phyloP scores from a whole-genome alignment of 2,113 vertebrate genomes.

The Sardina pilchardus region DNA sequence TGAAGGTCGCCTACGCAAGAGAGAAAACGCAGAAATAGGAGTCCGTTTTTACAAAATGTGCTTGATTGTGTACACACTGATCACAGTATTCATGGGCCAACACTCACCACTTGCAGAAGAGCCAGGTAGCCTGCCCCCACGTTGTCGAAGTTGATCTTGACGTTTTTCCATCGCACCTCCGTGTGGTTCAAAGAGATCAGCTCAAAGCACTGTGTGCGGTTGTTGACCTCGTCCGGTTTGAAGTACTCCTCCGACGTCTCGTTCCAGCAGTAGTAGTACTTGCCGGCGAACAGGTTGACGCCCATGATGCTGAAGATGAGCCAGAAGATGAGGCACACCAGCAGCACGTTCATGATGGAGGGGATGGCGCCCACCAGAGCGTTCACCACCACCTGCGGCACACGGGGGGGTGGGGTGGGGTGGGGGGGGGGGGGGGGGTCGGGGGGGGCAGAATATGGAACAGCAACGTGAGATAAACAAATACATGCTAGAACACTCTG shows the following conservation, averaged over 20 bases:
- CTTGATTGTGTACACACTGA: not conserved
- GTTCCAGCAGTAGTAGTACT: conserved; percentile 97
- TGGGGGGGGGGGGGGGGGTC: conserved; percentile 43
- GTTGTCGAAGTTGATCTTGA: conserved; percentile 99
- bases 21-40: not conserved
- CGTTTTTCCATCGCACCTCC: conserved; percentile 94
- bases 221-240: conserved; percentile 76
- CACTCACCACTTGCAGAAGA: conserved; percentile 91
- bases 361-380: conserved; percentile 99
- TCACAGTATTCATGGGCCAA: not conserved
- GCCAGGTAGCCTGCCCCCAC: conserved; percentile 96
- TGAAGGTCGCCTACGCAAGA: conserved; percentile 89
- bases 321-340: conserved; percentile 99
- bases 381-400: conserved; percentile 92
- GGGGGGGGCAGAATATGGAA: conserved; percentile 33
- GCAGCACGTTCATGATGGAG: conserved; percentile 99
- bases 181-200: conserved; percentile 77
- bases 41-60: not conserved
- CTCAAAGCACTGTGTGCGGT: conserved; percentile 81
- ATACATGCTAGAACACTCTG: not conserved
- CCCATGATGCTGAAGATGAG: conserved; percentile 99
- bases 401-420: conserved; percentile 30
- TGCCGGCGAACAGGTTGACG: conserved; percentile 97
- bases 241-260: conserved; percentile 81
- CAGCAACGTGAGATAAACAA: not conserved